Conservation (phyloP, 2,797 vertebrate species). For the Tauraco hartlaubi region DNA sequence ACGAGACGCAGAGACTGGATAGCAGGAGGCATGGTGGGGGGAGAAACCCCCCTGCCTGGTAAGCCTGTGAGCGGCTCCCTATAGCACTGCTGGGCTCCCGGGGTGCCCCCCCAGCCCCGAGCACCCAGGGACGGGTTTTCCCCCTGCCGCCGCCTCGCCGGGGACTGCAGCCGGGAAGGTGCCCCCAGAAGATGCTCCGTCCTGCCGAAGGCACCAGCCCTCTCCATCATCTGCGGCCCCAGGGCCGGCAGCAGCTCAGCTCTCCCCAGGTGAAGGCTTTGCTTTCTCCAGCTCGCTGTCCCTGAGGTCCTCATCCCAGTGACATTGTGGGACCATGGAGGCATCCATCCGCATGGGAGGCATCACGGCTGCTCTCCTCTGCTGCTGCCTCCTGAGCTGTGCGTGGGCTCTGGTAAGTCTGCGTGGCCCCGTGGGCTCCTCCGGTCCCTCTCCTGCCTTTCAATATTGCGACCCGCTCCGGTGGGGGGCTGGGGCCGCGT, state of each 20-base stretch:
- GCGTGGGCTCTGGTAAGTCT: constrained; percentile 57
- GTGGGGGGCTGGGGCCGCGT: fast-evolving
- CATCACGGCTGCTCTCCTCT: not conserved
- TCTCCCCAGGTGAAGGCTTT: not conserved
- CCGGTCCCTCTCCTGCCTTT: not conserved
- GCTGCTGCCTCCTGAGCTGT: constrained; percentile 41
- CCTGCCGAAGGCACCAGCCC: not conserved
- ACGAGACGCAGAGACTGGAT: not conserved
- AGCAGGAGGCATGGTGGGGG: not conserved
- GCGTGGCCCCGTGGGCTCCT: not conserved
- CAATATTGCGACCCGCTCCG: fast-evolving
- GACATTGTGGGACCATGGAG: not conserved
- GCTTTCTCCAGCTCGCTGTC: not conserved
- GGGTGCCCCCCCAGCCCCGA: not conserved
- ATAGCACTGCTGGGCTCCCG: fast-evolving
- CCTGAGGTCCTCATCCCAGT: not conserved
- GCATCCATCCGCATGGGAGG: not conserved
- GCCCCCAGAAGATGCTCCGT: constrained; percentile 24
- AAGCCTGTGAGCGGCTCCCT: not conserved
- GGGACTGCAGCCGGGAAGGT: not conserved
- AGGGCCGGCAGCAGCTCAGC: not conserved
- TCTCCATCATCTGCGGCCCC: not conserved
- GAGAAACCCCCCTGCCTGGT: not conserved
- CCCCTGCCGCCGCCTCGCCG: not conserved
- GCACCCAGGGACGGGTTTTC: not conserved